Evolutionary conservation across 1,140 invertebrate species (phyloP), one percentile per base, ranked within the genome.

Genomic region (Wiebesia pumilae): DNA sequence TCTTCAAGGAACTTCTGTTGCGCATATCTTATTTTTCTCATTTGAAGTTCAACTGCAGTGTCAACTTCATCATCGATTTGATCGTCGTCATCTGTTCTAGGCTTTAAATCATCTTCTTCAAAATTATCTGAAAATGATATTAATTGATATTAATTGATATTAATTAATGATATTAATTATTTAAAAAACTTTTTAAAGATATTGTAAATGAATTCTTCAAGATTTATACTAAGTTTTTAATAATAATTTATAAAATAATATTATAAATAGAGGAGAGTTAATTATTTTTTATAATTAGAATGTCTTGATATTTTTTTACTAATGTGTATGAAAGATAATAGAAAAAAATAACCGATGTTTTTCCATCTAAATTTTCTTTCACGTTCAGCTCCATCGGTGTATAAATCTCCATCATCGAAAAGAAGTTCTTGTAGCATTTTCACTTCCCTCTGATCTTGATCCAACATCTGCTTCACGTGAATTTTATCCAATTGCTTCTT

Each of bases 401-500:
- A 96, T 69, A 98, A 93, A 91, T 98, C 98, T 0, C 97, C 98
- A 92, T 98, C 97, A 90, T 98, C 97, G 27, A 98, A 95, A 73
- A 97, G 94, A 89, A 97, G 92, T 90, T 98, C 97, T 91, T 98
- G 96, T 0, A 98, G 93, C 65, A 97, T 90, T 89, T 96, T 95
- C 7, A 98, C 95, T 89, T 97, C 95, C 54, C 96, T 94, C 78
- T 97, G 96, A 92, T 98, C 97, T 89, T 98, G 96, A 92, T 98
- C 97, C 51, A 98, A 90, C 16, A 97, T 90, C 88, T 96, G 95
- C 84, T 96, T 95, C 95, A 96, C 95, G 91, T 97, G 96, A 85
- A 97, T 96, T 89, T 95, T 95, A 73, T 95, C 97, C 54, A 97
- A 90, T 91, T 97, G 94, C 83, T 94, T 92, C 88, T 95, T 94